Conservation (phyloP, 2,113 vertebrate genomes). For the Percina caprodes region DNA sequence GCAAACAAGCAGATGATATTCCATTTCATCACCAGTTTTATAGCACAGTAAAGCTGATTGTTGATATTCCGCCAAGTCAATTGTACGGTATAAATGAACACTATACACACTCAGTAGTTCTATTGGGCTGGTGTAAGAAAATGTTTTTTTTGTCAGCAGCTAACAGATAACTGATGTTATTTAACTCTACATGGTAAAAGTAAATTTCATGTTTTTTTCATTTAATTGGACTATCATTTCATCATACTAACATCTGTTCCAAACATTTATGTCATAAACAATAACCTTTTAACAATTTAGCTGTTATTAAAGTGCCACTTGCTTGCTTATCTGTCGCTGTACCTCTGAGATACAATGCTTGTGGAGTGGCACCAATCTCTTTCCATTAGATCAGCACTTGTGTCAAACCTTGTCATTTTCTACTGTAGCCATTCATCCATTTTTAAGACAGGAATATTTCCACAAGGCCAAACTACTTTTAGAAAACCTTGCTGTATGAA, state of each 20-base stretch:
- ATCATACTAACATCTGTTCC: neutral
- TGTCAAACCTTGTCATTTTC: conserved; percentile 24
- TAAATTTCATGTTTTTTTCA: neutral
- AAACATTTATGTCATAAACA: neutral
- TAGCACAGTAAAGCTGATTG: conserved; percentile 41
- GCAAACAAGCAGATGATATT: conserved; percentile 51
- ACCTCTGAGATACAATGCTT: neutral
- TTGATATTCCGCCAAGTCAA: conserved; percentile 27
- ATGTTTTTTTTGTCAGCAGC: neutral
- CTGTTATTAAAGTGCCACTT: neutral
- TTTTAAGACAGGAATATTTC: conserved; percentile 17
- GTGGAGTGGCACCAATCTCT: neutral
- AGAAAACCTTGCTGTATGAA: conserved; percentile 36
- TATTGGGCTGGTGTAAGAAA: neutral
- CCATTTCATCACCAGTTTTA: conserved; percentile 33
- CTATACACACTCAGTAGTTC: conserved; percentile 14
- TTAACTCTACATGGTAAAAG: neutral
- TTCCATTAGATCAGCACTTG: conserved; percentile 32
- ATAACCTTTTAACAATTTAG: neutral
- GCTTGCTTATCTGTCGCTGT: neutral
- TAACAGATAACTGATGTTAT: neutral
- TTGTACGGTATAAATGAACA: conserved; percentile 4
- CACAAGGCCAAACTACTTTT: conserved; percentile 33
- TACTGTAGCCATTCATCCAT: conserved; percentile 24
- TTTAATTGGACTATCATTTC: neutral